Base-by-base conservation (phyloP, 2,888 invertebrate species). In the Torymus texanus region DNA sequence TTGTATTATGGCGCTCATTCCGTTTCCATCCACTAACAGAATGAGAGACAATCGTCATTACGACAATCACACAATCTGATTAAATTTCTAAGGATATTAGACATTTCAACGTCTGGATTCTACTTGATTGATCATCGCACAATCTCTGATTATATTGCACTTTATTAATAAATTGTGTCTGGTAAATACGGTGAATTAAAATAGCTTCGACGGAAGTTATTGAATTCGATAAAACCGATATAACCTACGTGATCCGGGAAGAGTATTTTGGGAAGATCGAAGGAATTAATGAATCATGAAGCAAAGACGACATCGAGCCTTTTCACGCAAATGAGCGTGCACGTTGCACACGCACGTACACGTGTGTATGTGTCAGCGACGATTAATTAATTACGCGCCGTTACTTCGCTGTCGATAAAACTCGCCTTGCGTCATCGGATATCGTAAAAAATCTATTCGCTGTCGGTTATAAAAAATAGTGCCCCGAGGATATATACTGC, bases 341-440 rank as follows among this genome's bases (percentile, higher is more conserved):
- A 18, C n/a, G 62, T 13, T 24, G 29, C 50, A 24, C 24, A 55
- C 29, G 29, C 29, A 4, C 61, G 61, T 56, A 62, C 66, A 68
- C 70, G n/a, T 63, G 29, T 16, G 50, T 29, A 21, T 21, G 56
- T 53, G 59, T 29, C 29, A 29, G 18, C 72, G 68, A 18, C 72
- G 66, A 79, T 79, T 72, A 79, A 79, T 79, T 79, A 75, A 79
- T 79, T 62, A 72, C 59, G 62, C 66, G 58, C 51, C 10, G 75
- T 61, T 66, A 79, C 58, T 72, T 50, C 16, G 18, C 41, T 61
- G 66, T 65, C 79, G 75, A 75, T 71, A 66, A 75, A 71, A 65
- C 29, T 63, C 63, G 16, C 29, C 56, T 78, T 78, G 68, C 63
- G 62, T 74, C 65, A 62, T 71, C 58, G 63, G 18, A n/a, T 51